phyloP scores from a whole-genome alignment of 2,113 vertebrate species.

The Pycnonotus jocosus region DNA sequence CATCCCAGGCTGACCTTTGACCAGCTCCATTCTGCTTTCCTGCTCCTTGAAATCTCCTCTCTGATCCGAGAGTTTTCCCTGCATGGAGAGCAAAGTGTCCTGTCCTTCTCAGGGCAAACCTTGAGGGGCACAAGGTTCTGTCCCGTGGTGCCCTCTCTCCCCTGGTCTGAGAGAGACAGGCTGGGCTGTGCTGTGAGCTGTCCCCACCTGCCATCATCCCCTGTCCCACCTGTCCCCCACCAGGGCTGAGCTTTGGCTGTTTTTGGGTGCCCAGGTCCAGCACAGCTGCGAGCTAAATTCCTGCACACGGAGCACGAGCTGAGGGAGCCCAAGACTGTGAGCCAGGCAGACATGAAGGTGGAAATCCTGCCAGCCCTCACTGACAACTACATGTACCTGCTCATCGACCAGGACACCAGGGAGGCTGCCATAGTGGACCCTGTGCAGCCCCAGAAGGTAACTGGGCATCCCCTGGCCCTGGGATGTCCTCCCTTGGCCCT shows the following conservation, averaged over 20 bases:
- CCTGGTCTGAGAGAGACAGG: background rate
- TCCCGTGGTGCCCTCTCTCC: fast-evolving
- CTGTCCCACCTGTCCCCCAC: background rate
- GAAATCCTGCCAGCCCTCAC: constrained; percentile 89
- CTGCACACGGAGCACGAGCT: constrained; percentile 35
- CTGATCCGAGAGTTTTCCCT: fast-evolving
- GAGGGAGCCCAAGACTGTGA: constrained; percentile 70
- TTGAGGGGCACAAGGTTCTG: background rate
- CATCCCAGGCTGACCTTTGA: constrained; percentile 1
- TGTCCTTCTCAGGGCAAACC: fast-evolving
- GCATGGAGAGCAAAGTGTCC: background rate
- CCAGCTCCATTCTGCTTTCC: background rate
- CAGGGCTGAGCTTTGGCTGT: background rate
- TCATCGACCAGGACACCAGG: constrained; percentile 85
- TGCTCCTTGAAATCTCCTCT: background rate
- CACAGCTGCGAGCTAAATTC: constrained; percentile 53
- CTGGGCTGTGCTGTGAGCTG: background rate
- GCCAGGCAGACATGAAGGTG: constrained; percentile 84
- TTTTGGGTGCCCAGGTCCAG: constrained; percentile 66
- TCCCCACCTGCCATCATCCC: background rate
- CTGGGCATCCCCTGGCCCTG: background rate
- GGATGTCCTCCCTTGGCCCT: background rate
- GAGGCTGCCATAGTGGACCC: constrained; percentile 94
- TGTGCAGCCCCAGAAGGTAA: constrained; percentile 91
- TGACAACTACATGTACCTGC: constrained; percentile 99